Percentiles rank a stretch among this genome's conserved stretches.
phyloP scores from a whole-genome alignment of 2,797 vertebrate genomes.

The Paramormyrops hopkinsi region DNA sequence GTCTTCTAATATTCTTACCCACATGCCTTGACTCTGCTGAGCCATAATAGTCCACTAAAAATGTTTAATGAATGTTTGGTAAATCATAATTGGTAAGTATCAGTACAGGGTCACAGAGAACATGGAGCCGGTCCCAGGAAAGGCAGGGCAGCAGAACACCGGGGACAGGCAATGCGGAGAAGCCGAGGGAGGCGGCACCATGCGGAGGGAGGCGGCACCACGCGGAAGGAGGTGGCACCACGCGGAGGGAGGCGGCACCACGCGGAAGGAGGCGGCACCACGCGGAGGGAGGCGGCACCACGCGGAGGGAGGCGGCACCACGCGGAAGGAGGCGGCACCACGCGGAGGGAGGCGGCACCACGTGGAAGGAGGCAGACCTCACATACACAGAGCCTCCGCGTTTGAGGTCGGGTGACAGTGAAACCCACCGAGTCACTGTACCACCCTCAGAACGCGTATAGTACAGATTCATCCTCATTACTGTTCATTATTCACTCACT shows the following conservation, averaged over 20 bases:
- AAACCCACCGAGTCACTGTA: no score
- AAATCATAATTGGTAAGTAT: not conserved
- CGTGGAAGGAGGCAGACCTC: not conserved
- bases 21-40: not conserved
- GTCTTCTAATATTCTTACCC: not conserved
- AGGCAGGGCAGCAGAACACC: not conserved
- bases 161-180: not conserved
- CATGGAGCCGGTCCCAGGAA: not conserved
- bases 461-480: not conserved
- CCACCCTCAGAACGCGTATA: not conserved
- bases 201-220: no score
- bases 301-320: no score
- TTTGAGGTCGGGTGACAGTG: not conserved
- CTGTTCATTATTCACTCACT: not conserved
- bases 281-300: no score
- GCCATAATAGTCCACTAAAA: not conserved
- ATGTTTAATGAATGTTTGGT: not conserved
- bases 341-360: no score
- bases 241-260: no score
- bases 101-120: not conserved
- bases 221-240: no score
- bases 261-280: no score
- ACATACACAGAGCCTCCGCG: not conserved
- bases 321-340: no score
- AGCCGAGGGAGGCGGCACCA: not conserved